Percentiles rank a stretch among this genome's conserved stretches.
Conservation (phyloP, 1,140 invertebrate species). For the Drosophila nasuta region DNA sequence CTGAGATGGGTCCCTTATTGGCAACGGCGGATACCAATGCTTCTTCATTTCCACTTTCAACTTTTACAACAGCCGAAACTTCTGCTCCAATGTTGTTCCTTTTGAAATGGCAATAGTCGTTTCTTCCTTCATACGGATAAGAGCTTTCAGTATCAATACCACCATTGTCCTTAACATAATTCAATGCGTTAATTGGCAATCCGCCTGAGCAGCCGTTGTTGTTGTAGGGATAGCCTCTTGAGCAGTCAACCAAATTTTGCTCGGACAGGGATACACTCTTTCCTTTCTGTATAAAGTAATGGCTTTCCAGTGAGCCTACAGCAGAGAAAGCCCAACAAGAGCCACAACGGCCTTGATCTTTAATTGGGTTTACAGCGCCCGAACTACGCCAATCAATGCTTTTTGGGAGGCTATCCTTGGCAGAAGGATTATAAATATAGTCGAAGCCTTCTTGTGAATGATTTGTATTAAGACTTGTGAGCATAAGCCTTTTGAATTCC, state of each 20-base stretch:
- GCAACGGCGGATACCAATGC: background rate
- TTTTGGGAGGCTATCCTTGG: too few species aligned
- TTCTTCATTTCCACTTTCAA: background rate
- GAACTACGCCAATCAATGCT: background rate
- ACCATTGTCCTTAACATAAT: background rate
- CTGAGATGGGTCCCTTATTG: background rate
- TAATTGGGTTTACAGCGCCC: background rate
- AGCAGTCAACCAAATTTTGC: constrained; percentile 10
- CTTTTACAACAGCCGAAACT: too few species aligned
- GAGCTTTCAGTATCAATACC: too few species aligned
- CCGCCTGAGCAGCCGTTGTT: background rate
- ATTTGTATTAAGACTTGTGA: background rate
- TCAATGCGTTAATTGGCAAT: background rate
- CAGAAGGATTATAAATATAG: background rate
- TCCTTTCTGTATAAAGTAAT: background rate
- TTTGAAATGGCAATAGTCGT: too few species aligned
- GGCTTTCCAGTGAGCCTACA: background rate
- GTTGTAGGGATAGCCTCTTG: background rate
- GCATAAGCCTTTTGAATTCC: background rate
- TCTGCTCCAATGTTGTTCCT: too few species aligned
- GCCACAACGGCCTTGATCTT: background rate
- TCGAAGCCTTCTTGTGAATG: background rate
- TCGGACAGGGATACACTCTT: background rate
- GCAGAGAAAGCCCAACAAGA: constrained; percentile 4
- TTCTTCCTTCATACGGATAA: too few species aligned